A percentile compares a stretch with the other conserved stretches of the same genome.
phyloP scores from a whole-genome alignment of 2,113 vertebrate genomes.

The Platysternon megacephalum region DNA sequence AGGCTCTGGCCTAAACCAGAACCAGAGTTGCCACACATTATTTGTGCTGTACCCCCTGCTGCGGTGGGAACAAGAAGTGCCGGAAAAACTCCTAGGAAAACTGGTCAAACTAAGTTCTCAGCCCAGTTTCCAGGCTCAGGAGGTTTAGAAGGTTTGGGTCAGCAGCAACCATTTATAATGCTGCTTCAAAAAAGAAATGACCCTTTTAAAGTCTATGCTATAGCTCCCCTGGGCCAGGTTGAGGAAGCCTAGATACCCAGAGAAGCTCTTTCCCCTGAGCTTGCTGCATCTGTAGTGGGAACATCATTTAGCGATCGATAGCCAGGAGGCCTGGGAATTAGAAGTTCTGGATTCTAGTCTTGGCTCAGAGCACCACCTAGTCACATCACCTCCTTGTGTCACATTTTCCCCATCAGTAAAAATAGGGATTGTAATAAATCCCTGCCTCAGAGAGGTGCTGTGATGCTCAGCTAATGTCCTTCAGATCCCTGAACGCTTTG shows the following conservation, averaged over 20 bases:
- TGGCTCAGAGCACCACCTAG: background rate
- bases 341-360: background rate
- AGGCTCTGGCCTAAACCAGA: background rate
- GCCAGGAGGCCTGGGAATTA: background rate
- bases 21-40: background rate
- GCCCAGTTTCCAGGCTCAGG: background rate
- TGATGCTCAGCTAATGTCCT: background rate
- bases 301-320: background rate
- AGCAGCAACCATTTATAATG: background rate
- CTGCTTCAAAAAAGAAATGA: background rate
- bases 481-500: fast-evolving
- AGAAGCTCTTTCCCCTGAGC: background rate
- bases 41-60: background rate
- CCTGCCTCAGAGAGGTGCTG: fast-evolving
- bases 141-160: background rate
- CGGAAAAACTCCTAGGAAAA: background rate
- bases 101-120: background rate
- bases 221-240: background rate
- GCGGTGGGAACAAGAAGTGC: background rate
- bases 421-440: fast-evolving
- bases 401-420: background rate
- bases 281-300: background rate
- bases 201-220: background rate
- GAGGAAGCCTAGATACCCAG: background rate
- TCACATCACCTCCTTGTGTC: fast-evolving